Base-by-base conservation (phyloP, 2,888 invertebrate species). In the Xylota segnis region DNA sequence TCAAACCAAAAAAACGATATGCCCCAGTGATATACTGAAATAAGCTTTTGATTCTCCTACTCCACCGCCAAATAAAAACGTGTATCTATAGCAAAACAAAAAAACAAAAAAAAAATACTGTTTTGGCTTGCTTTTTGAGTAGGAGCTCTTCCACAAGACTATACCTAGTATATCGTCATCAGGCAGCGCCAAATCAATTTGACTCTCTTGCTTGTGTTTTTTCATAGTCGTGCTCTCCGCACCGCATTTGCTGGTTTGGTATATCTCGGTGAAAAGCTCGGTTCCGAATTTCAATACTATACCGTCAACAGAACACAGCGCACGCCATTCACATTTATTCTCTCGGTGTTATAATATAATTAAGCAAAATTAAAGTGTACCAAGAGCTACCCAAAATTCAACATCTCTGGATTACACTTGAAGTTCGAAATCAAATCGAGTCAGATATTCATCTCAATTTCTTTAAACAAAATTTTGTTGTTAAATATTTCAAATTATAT, bases 281-380 rank as follows among this genome's bases (percentile, higher is more conserved):
- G 75, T 71, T 84, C 74, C 59, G 56, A 84, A 84, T 81, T 83
- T 88, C 82, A 88, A 88, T 88, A 88, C 88, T 87, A 87, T 82
- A 88, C 87, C 88, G 88, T 88, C 88, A 88, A 88, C 88, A 87
- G 88, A 88, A 88, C 88, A 83, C 83, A 88, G 86, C 87, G 87
- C 88, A 88, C 88, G 88, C 87, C 88, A 88, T 87, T 88, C 87
- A 87, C 83, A 84, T 81, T 84, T 84, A 88, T 87, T 88, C 88
- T 88, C 88, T 88, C 87, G 88, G 88, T 88, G 88, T 87, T 87
- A 82, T 75, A 84, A 84, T 79, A 82, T 79, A 76, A 83, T 83
- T 83, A 87, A 77, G 65, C 43, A 58, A 70, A 75, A 27, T 61
- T 66, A 23, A 27, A 72, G 45, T 76, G 45, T 71, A 61, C 47